These are phyloP conservation scores for Eupithecia exiguata DNA, from an alignment of 2,888 invertebrate genomes.

Conservation along the genomic window DNA sequence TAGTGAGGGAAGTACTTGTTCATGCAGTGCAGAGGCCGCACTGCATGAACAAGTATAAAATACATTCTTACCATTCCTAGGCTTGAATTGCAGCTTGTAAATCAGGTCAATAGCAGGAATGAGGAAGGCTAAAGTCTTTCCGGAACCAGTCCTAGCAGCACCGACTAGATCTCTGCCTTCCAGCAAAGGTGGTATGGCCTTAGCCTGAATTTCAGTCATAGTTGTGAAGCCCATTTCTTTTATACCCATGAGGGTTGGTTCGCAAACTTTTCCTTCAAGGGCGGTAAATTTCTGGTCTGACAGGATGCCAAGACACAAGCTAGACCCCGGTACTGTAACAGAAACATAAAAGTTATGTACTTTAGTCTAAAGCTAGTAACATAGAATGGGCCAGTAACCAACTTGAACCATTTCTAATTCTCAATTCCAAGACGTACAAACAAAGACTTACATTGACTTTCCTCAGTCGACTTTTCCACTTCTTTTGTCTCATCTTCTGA, in stretches of 20 bases:
- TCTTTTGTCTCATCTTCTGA: conserved; percentile 51
- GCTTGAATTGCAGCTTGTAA: conserved; percentile 95
- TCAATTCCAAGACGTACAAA: background rate
- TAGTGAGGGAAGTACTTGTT: background rate
- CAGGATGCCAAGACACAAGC: conserved; percentile 83
- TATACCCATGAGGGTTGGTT: conserved; percentile 92
- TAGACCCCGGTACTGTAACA: conserved; percentile 86
- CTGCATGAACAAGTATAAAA: background rate
- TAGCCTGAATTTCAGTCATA: conserved; percentile 98
- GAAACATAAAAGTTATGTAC: background rate
- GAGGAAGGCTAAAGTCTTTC: conserved; percentile 97
- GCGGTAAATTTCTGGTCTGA: conserved; percentile 85
- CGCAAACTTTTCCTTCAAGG: conserved; percentile 88
- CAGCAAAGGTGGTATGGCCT: conserved; percentile 93
- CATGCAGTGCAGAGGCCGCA: too few species aligned
- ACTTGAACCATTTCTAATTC: background rate
- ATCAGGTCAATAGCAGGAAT: conserved; percentile 97
- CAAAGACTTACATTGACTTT: conserved; percentile 62
- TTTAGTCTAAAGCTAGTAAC: background rate
- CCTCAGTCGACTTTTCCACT: conserved; percentile 53
- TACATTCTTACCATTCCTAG: conserved; percentile 89
- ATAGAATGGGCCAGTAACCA: background rate
- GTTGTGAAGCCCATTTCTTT: conserved; percentile 95
- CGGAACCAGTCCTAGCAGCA: conserved; percentile 97
- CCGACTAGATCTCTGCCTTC: conserved; percentile 97